These are phyloP conservation scores for Oophaga sylvatica DNA, from an alignment of 2,797 vertebrate genomes.

Conservation along the genomic window DNA sequence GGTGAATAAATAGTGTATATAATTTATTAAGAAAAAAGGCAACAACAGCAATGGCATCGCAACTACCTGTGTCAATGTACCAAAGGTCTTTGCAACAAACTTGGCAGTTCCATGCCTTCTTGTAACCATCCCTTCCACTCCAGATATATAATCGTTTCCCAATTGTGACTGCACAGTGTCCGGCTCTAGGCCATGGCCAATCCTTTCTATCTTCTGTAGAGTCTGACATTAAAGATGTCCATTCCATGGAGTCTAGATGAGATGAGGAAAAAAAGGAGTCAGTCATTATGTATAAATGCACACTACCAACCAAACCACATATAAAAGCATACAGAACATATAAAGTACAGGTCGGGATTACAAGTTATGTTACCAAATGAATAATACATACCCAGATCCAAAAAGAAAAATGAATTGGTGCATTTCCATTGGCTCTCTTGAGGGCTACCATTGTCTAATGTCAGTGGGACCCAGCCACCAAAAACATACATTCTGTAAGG, in stretches of 20 bases:
- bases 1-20: neutral
- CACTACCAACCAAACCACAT: neutral
- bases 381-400: conserved; percentile 87
- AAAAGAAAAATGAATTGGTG: conserved; percentile 85
- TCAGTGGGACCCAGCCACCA: conserved; percentile 92
- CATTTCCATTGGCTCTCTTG: conserved; percentile 89
- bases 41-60: neutral
- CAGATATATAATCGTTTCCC: conserved; percentile 92
- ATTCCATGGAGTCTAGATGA: conserved; percentile 85
- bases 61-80: conserved; percentile 96
- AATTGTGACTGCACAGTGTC: conserved; percentile 86
- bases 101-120: conserved; percentile 93
- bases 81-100: conserved; percentile 98
- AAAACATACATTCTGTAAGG: conserved; percentile 92
- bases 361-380: neutral
- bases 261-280: too few species aligned
- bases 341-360: neutral
- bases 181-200: conserved; percentile 87
- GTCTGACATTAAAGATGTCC: conserved; percentile 81
- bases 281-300: too few species aligned
- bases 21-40: neutral
- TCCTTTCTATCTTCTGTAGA: conserved; percentile 81
- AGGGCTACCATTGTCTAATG: conserved; percentile 73
- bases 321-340: neutral
- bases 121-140: conserved; percentile 95